Evolutionary conservation across 1,140 invertebrate genomes (phyloP).

Genomic region (Notospermus geniculatus): DNA sequence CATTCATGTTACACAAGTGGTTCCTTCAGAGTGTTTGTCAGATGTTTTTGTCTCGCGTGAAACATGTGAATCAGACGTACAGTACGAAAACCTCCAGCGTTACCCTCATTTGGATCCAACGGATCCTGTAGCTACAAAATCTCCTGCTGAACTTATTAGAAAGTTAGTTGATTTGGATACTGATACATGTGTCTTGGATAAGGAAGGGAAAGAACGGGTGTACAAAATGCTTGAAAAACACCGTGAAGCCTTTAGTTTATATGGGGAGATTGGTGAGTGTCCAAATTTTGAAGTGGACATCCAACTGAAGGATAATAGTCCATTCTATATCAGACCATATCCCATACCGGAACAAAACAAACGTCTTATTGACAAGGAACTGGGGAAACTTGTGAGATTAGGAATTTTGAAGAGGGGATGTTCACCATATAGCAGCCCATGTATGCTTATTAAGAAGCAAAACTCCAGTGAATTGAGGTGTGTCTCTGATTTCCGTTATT

Average conservation of each 20-base stretch:
- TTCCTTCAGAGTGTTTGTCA: no score
- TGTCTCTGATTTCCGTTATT: not conserved
- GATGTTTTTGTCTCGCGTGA: not conserved
- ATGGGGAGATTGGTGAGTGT: not conserved
- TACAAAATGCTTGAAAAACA: not conserved
- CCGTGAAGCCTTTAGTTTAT: not conserved
- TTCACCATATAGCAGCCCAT: not conserved
- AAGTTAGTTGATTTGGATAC: not conserved
- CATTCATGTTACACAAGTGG: not conserved
- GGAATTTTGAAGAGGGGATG: not conserved
- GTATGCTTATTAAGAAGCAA: not conserved
- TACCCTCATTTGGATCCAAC: not conserved
- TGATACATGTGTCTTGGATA: not conserved
- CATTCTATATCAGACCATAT: not conserved
- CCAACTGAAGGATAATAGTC: not conserved
- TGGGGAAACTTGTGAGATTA: not conserved
- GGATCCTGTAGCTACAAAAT: not conserved
- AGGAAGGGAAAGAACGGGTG: not conserved
- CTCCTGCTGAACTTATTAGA: not conserved
- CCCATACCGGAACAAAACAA: not conserved
- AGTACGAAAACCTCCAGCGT: not conserved
- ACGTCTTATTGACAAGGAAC: not conserved
- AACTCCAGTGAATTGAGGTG: not conserved
- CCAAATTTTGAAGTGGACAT: not conserved
- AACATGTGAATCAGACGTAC: not conserved